Percentiles rank a stretch among this genome's conserved stretches.
Conservation (phyloP, 2,113 vertebrate species). For the Oncorhynchus clarkii region DNA sequence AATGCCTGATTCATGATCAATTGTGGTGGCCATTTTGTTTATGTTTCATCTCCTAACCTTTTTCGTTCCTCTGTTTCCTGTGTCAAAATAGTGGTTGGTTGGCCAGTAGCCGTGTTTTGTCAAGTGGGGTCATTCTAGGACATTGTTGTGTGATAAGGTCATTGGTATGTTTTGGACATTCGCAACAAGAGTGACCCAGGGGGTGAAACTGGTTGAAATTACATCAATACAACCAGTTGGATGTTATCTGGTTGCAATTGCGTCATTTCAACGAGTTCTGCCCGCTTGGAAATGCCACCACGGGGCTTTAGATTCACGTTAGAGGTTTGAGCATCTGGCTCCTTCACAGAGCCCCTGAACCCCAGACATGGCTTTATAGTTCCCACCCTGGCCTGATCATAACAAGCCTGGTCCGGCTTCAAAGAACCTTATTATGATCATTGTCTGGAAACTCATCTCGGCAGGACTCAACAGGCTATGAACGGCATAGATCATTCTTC, state of each 20-base stretch:
- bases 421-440: slow-evolving; percentile 46
- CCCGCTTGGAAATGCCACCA: too few species aligned
- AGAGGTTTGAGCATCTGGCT: slow-evolving; percentile 49
- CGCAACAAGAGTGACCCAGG: background rate
- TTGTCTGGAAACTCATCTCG: slow-evolving; percentile 24
- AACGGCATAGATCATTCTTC: slow-evolving; percentile 19
- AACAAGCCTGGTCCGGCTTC: slow-evolving; percentile 27
- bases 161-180: slow-evolving; percentile 14
- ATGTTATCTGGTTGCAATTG: too few species aligned
- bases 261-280: too few species aligned
- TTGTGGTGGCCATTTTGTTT: slow-evolving; percentile 40
- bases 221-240: too few species aligned
- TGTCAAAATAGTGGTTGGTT: background rate
- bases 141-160: slow-evolving; percentile 10
- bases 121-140: background rate
- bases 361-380: slow-evolving; percentile 46
- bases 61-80: slow-evolving; percentile 22
- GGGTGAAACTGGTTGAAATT: too few species aligned
- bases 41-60: slow-evolving; percentile 14
- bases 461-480: slow-evolving; percentile 28
- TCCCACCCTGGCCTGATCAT: slow-evolving; percentile 8
- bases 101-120: background rate
- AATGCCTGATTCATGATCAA: slow-evolving; percentile 30
- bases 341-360: slow-evolving; percentile 39
- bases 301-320: slow-evolving; percentile 19